Conservation (phyloP, 2,797 vertebrate genomes). For the Orientallactaga sibirica region DNA sequence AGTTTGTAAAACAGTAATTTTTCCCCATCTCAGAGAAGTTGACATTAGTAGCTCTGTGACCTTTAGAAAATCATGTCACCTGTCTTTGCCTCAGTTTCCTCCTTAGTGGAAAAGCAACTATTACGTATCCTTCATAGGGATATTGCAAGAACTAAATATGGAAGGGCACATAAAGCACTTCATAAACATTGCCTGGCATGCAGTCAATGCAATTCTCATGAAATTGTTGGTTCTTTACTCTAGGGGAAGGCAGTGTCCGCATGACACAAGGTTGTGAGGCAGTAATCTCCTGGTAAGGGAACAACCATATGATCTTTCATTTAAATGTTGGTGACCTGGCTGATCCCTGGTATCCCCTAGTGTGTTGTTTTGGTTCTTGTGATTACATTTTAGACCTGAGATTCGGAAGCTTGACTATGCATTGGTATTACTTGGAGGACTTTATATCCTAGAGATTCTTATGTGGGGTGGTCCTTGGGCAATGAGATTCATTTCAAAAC, state of each 20-base stretch:
- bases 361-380: conserved; percentile 26
- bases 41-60: background rate
- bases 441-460: conserved; percentile 27
- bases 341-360: background rate
- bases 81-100: conserved; percentile 23
- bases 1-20: background rate
- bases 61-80: conserved; percentile 22
- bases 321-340: background rate
- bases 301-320: background rate
- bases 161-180: background rate
- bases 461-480: background rate
- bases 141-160: conserved; percentile 13
- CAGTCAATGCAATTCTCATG: background rate
- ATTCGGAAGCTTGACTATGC: background rate
- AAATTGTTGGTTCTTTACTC: background rate
- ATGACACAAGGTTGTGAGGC: background rate
- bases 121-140: background rate
- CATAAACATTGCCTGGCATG: background rate
- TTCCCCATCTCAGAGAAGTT: conserved; percentile 1
- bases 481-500: conserved; percentile 32
- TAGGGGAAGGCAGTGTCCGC: background rate
- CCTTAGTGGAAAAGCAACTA: conserved; percentile 10
- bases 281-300: background rate
- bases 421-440: background rate
- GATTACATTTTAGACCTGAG: conserved; percentile 23